Base-by-base conservation (phyloP, 2,888 invertebrate genomes). In the Quadriops clusia region DNA sequence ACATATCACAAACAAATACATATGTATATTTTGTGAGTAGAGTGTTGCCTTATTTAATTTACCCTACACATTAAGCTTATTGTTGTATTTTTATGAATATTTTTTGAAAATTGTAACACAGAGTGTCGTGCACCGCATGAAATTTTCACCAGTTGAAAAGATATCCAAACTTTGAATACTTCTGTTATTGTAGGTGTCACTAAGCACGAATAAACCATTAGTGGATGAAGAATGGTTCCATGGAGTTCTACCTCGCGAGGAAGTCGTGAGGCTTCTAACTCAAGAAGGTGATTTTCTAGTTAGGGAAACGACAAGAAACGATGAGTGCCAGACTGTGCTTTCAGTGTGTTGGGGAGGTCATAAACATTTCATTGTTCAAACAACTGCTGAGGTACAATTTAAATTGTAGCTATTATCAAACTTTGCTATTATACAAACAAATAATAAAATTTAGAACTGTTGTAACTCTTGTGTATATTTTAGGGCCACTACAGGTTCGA, bases 181-280 rank as follows among this genome's bases (percentile, higher is more conserved):
- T n/a, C n/a, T n/a, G n/a, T n/a, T n/a, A n/a, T 8, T 13, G n/a
- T 38, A 59, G 59, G 58, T 58, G 13, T 43, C 56, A n/a, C 35
- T 56, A 33, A 55, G 58, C 27, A 54, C 51, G 22, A 77, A 74
- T 51, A 75, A 80, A 22, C 74, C 78, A 7, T 61, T 85, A 25
- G 80, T 87, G 39, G 89, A 91, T 46, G 91, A 93, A 61, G 90
- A 91, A 57, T 94, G 93, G 93, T 94, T 94, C 63, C 95, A 95
- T 54, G 95, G 95, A 1, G 91, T 94, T 7, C 62, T 95, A 35
- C 95, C 95, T 0, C 70, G 95, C 8, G 94, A 94, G 60, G 94
- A 95, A 64, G 94, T 94, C 16, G 91, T 93, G 23, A 67, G 93
- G 37, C 67, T 95, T 21, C 67, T 95, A 37, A 75, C 81, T n/a